Base-by-base conservation (phyloP, 2,888 invertebrate species). In the Melipona bicolor region DNA sequence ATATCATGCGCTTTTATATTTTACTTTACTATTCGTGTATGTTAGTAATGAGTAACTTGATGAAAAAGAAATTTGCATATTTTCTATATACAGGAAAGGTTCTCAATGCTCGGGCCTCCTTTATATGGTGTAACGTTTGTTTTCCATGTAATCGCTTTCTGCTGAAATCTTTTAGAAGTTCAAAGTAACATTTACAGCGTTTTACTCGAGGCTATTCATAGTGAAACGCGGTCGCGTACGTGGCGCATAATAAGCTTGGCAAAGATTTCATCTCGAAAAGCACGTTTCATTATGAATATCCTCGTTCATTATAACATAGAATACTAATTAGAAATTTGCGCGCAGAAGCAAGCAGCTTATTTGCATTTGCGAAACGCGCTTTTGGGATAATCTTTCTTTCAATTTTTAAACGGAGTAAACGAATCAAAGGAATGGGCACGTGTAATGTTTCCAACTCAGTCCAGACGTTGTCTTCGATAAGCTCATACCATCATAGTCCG, bases 291-390 rank as follows among this genome's bases (percentile, higher is more conserved):
- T 67, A 61, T 72, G 77, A 83, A 83, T 82, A 73, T 24, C 81
- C 82, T 76, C 85, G 77, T 79, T 83, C 77, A 70, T 86, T 75
- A 65, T 68, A 79, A 81, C 27, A 73, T 87, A 88, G 87, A 82
- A 78, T 65, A 80, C 77, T 81, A 43, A 79, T 76, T 90, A 88
- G 88, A 77, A 81, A 84, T 54, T 89, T 84, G 77, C 78, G 83
- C 84, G 73, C 87, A 89, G 88, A 85, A 79, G 78, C 76, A 70
- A 89, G 87, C 71, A 54, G 84, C 87, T 89, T 89, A 52, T 84
- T 43, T 79, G 85, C 87, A 82, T 88, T 86, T 87, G 77, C 81
- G 69, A 89, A 70, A 85, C 81, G 69, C 76, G 79, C 79, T 79
- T 74, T 78, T 49, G 32, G 36, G 83, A 84, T 52, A 59, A 32